These are phyloP conservation scores for Augiades crinisus DNA, from an alignment of 2,888 invertebrate genomes.

Conservation along the genomic window DNA sequence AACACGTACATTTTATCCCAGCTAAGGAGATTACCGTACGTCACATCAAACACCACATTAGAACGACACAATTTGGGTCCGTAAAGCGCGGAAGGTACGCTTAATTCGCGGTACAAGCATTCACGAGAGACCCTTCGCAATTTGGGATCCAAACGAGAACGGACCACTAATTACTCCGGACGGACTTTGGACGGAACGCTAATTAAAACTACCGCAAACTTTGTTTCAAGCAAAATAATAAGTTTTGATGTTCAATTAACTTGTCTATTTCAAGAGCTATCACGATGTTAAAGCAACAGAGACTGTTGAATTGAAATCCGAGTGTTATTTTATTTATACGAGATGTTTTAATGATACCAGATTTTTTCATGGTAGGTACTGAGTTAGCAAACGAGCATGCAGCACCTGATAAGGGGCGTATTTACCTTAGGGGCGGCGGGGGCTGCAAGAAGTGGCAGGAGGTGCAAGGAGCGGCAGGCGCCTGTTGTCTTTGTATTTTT, in stretches of 20 bases:
- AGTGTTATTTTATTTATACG: too few species aligned
- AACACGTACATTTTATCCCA: neutral
- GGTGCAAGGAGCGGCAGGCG: too few species aligned
- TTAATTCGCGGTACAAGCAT: slow-evolving; percentile 9
- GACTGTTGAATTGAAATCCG: too few species aligned
- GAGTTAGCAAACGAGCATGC: too few species aligned
- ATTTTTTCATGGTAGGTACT: too few species aligned
- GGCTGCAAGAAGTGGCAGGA: too few species aligned
- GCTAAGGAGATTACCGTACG: neutral
- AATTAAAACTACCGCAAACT: slow-evolving; percentile 16
- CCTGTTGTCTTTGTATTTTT: too few species aligned
- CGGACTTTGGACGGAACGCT: slow-evolving; percentile 3
- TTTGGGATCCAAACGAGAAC: slow-evolving; percentile 8
- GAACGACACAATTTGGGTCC: slow-evolving; percentile 3
- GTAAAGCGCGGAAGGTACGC: slow-evolving; percentile 12
- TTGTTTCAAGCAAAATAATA: slow-evolving; percentile 19
- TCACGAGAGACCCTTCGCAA: slow-evolving; percentile 15
- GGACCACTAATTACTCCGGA: slow-evolving; percentile 12
- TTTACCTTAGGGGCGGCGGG: too few species aligned
- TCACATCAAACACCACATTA: neutral
- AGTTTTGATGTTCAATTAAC: slow-evolving; percentile 1
- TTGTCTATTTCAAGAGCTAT: neutral
- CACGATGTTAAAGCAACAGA: too few species aligned
- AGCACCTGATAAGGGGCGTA: too few species aligned
- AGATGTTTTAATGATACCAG: too few species aligned